Conservation (phyloP, 92 coral and sea anemone species). For the Blastomussa wellsi region DNA sequence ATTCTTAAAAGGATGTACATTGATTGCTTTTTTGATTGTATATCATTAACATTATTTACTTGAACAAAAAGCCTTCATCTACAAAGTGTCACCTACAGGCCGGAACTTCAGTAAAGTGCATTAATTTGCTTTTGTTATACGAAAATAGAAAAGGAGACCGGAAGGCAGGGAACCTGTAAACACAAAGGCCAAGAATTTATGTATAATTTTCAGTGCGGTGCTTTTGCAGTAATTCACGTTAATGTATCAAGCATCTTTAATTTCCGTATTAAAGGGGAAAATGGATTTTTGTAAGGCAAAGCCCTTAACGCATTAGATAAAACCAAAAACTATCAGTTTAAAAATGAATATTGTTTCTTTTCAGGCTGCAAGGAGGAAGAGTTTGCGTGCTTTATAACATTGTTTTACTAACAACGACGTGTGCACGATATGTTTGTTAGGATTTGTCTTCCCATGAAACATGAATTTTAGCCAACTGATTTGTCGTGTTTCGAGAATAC, state of each 20-base stretch:
- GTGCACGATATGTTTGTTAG: too few relatives aligned
- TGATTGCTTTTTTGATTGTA: neutral
- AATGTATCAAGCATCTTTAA: neutral
- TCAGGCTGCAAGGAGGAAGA: neutral
- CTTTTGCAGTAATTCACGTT: neutral
- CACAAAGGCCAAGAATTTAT: neutral
- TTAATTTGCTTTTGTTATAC: conserved; percentile 11
- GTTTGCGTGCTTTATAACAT: neutral
- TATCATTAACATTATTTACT: conserved; percentile 10
- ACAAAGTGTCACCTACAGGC: conserved; percentile 5
- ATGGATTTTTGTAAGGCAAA: neutral
- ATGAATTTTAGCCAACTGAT: neutral
- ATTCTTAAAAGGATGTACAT: neutral
- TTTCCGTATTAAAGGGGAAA: neutral
- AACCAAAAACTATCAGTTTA: neutral
- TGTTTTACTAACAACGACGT: neutral
- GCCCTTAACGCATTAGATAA: neutral
- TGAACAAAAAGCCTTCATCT: neutral
- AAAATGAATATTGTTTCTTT: neutral
- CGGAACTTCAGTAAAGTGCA: conserved; percentile 22
- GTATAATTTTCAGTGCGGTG: neutral
- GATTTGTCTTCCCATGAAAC: too few relatives aligned
- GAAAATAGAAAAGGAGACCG: conserved; percentile 4
- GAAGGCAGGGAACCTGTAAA: conserved; percentile 25
- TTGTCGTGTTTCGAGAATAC: neutral